A percentile compares a stretch with the other conserved stretches of the same genome.
These are phyloP conservation scores for Ceratina calcarata DNA, from an alignment of 1,140 invertebrate genomes.

Conservation along the genomic window DNA sequence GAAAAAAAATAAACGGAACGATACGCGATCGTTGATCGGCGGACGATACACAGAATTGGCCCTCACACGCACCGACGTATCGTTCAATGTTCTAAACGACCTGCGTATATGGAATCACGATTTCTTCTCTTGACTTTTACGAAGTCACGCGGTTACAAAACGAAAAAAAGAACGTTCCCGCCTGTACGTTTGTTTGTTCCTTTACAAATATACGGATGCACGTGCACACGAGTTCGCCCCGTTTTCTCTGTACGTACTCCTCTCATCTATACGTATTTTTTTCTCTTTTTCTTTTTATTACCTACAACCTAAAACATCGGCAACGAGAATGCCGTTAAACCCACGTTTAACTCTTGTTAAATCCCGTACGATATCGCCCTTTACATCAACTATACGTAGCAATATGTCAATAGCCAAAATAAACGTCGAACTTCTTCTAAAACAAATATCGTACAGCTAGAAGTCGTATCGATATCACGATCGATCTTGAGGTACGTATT, in stretches of 20 bases:
- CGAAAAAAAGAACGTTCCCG: conserved; percentile 63
- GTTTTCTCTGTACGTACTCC: conserved; percentile 37
- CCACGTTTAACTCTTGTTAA: conserved; percentile 23
- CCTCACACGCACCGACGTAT: conserved; percentile 39
- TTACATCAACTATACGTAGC: conserved; percentile 68
- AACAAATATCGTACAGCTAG: conserved; percentile 76
- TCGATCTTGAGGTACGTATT: conserved; percentile 79
- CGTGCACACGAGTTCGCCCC: conserved; percentile 32
- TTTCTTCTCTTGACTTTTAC: conserved; percentile 42
- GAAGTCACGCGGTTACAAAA: conserved; percentile 61
- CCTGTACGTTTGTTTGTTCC: conserved; percentile 68
- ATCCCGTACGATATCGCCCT: conserved; percentile 19
- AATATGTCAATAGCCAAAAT: conserved; percentile 73
- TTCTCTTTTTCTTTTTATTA: conserved; percentile 53
- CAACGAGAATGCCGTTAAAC: conserved; percentile 30
- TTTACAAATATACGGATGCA: conserved; percentile 45
- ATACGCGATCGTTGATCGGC: conserved; percentile 56
- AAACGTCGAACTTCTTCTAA: conserved; percentile 75
- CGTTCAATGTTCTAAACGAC: conserved; percentile 53
- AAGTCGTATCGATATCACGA: conserved; percentile 77
- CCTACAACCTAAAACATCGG: conserved; percentile 66
- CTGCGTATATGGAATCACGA: conserved; percentile 61
- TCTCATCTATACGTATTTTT: conserved; percentile 58
- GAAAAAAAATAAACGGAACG: conserved; percentile 49
- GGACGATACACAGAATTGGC: conserved; percentile 63